Conservation (phyloP, 2,888 invertebrate species). For the Ophonus ardosiacus region DNA sequence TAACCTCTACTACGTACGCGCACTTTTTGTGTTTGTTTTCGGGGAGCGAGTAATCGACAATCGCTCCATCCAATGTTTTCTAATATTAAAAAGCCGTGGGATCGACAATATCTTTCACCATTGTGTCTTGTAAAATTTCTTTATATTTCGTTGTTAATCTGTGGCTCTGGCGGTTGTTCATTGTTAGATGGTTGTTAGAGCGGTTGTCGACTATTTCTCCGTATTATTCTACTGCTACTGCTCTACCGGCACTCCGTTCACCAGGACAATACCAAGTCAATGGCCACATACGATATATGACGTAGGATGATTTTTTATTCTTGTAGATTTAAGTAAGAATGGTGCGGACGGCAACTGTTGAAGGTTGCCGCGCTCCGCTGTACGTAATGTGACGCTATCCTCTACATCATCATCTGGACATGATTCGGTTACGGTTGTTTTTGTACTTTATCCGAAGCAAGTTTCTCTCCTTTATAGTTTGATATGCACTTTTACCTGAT, state of each 20-base stretch:
- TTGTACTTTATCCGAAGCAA: not conserved
- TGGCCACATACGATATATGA: slow-evolving; percentile 68
- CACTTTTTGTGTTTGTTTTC: slow-evolving; percentile 18
- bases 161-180: slow-evolving; percentile 65
- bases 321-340: slow-evolving; percentile 67
- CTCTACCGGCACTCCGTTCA: slow-evolving; percentile 68
- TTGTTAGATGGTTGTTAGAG: no score
- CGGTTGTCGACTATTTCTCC: no score
- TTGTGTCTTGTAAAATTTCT: no score
- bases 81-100: no score
- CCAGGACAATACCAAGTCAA: slow-evolving; percentile 72
- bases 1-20: slow-evolving; percentile 54
- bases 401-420: slow-evolving; percentile 7
- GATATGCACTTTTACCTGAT: not conserved
- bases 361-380: not conserved
- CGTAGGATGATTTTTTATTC: slow-evolving; percentile 70
- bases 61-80: no score
- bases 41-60: no score
- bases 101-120: no score
- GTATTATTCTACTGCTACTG: not conserved
- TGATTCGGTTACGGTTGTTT: not conserved
- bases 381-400: not conserved
- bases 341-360: slow-evolving; percentile 1
- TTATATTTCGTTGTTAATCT: no score
- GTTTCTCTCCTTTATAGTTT: not conserved